Conservation (phyloP, 1,140 invertebrate genomes). For the Zaprionus taronus region DNA sequence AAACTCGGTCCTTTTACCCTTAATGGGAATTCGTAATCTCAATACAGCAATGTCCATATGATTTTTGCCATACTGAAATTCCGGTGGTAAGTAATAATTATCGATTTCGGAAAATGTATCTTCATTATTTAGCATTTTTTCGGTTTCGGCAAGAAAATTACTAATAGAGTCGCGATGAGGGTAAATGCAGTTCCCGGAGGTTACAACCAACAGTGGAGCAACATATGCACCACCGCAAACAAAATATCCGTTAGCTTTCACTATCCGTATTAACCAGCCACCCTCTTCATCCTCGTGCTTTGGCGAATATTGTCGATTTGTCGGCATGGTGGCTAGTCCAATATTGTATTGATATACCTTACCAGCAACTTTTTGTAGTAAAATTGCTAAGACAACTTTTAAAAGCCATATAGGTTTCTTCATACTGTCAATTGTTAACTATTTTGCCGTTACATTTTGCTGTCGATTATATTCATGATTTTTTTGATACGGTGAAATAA, state of each 20-base stretch:
- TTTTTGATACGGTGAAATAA: not conserved
- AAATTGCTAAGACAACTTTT: not conserved
- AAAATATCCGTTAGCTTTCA: conserved; percentile 26
- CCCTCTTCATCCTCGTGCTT: not conserved
- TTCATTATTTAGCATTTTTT: not conserved
- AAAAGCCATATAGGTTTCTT: not conserved
- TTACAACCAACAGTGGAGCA: conserved; percentile 34
- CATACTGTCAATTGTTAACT: not conserved
- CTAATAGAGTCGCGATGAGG: conserved; percentile 19
- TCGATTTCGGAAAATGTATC: conserved; percentile 35
- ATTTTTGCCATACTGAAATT: not conserved
- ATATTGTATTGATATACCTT: not conserved
- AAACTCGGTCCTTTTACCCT: conserved; percentile 20
- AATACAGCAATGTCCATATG: conserved; percentile 43
- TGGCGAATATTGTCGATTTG: not conserved
- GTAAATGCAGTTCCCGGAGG: conserved; percentile 45
- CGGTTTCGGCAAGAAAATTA: not conserved
- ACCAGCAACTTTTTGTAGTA: not conserved
- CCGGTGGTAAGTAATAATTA: conserved; percentile 5
- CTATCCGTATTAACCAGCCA: conserved; percentile 42
- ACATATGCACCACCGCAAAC: conserved; percentile 44
- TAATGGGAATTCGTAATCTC: conserved; percentile 14
- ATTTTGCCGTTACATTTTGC: not conserved
- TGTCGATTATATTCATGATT: not conserved
- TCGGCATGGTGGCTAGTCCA: not conserved